Base-by-base conservation (phyloP, 2,797 vertebrate genomes). In the Mus minutoides region DNA sequence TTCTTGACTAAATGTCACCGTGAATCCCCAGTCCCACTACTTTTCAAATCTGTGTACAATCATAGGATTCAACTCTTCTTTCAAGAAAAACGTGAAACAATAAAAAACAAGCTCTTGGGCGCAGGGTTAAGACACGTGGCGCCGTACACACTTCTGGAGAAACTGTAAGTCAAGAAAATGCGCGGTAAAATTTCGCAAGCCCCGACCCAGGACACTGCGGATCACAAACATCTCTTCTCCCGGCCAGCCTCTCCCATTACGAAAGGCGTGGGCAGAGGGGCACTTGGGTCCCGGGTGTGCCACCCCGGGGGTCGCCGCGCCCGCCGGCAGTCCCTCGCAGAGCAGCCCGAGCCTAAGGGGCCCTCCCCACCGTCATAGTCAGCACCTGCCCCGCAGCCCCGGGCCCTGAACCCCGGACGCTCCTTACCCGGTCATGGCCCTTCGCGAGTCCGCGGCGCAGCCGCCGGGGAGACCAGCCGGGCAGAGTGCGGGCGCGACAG, bases 381-480 rank as follows among this genome's bases (percentile, higher is more conserved):
- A 31, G 37, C 87, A 29, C 75, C 76, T 62, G 75, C 34, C 58
- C 21, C 6, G 49, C n/a, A 54, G n/a, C 6, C 71, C 11, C 37
- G 31, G 56, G 37, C 88, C 46, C 76, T 34, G 46, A 43, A 40
- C 46, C 88, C 58, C 24, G 6, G 60, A n/a, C 24, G 76, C 89
- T 60, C 80, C 89, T 89, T 93, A 95, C 93, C 96, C 82, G 76
- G 83, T 90, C 97, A 95, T 96, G 96, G 91, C 94, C 86, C 89
- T 43, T 24, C 86, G 87, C 82, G 75, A 92, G 86, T 95, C 96
- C 91, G 73, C 95, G 71, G 77, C 94, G 60, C 34, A 10, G 87
- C 69, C 91, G 94, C 94, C 83, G 43, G 3, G 43, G 7, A 91
- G 89, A 89, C 83, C 90, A 60, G 40, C 34, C 29, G 2, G 75